Evolutionary conservation across 1,140 invertebrate genomes (phyloP).

Genomic region (Chelonus insularis): DNA sequence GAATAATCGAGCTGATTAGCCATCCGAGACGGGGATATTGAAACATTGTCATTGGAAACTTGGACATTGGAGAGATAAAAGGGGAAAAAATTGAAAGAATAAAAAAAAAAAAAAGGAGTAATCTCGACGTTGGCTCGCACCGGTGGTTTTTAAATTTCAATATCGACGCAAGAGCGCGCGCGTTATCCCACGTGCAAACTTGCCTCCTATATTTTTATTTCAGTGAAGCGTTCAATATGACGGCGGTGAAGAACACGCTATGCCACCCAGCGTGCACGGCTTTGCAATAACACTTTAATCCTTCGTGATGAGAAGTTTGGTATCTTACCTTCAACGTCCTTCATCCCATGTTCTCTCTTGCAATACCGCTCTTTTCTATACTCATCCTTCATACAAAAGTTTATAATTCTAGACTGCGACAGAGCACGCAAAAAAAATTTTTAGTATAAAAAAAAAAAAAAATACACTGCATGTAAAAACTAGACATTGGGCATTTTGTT

Average conservation of each 20-base stretch:
- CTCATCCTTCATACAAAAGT: neutral
- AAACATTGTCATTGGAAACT: constrained; percentile 6
- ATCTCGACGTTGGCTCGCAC: constrained; percentile 3
- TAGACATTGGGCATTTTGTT: neutral
- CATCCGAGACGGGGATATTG: neutral
- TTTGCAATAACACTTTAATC: constrained; percentile 34
- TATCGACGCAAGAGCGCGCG: constrained; percentile 23
- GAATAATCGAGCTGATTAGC: constrained; percentile 7
- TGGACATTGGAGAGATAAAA: no score
- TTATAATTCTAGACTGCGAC: constrained; percentile 1
- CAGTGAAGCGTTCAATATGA: constrained; percentile 21
- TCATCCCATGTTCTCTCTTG: constrained; percentile 16
- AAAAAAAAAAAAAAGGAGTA: constrained; percentile 8
- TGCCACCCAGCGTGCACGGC: constrained; percentile 15
- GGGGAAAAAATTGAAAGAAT: neutral
- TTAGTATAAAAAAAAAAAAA: neutral
- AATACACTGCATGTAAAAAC: neutral
- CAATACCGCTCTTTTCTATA: neutral
- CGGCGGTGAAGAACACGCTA: constrained; percentile 21
- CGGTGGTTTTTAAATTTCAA: constrained; percentile 28
- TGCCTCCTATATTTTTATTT: constrained; percentile 29
- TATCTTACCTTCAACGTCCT: constrained; percentile 23
- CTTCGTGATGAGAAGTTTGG: constrained; percentile 30
- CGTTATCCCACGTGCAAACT: constrained; percentile 31
- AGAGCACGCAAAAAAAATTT: neutral